Evolutionary conservation across 2,113 vertebrate genomes (phyloP).

Genomic region (Percopsis transmontana): DNA sequence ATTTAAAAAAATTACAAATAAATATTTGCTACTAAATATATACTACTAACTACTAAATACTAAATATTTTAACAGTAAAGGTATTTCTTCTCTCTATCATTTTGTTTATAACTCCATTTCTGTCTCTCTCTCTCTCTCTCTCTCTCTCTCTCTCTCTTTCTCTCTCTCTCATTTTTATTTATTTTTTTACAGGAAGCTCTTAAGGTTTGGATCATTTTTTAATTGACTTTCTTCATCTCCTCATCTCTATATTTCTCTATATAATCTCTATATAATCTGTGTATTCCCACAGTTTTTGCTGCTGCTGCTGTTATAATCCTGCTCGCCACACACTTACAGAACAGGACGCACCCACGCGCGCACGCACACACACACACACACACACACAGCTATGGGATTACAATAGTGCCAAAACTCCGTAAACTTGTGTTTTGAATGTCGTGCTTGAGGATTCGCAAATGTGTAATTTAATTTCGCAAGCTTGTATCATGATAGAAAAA

Average conservation of each 20-base stretch:
- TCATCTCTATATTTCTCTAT: constrained; percentile 6
- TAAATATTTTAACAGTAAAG: too few species aligned
- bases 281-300: constrained; percentile 7
- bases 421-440: too few species aligned
- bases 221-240: constrained; percentile 6
- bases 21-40: too few species aligned
- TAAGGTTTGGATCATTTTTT: constrained; percentile 88
- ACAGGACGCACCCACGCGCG: neutral
- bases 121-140: neutral
- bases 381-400: too few species aligned
- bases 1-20: too few species aligned
- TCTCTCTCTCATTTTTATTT: constrained; percentile 64
- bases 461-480: too few species aligned
- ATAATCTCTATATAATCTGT: constrained; percentile 1
- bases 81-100: neutral
- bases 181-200: constrained; percentile 90
- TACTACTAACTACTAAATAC: too few species aligned
- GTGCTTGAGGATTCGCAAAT: too few species aligned
- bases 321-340: neutral
- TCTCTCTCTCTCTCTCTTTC: constrained; percentile 26
- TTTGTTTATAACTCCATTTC: neutral
- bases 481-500: too few species aligned
- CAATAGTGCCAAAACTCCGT: too few species aligned
- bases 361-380: too few species aligned
- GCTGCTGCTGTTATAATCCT: constrained; percentile 12